Evolutionary conservation across 2,797 vertebrate genomes (phyloP), one percentile per base, ranked within the genome.

Genomic region (Sparus aurata): DNA sequence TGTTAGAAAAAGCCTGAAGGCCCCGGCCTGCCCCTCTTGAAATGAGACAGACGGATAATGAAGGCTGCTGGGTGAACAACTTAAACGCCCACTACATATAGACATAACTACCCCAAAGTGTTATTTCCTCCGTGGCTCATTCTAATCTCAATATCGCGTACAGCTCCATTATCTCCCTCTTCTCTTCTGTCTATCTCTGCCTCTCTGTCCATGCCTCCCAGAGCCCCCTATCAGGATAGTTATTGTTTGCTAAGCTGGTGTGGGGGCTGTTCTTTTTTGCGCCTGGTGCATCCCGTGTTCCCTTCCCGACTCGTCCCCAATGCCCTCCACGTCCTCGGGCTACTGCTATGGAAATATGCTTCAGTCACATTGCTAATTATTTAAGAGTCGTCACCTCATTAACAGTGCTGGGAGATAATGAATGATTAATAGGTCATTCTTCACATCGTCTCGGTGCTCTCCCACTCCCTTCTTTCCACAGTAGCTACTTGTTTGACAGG

Each of bases 391-490:
- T 92, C 94, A 94, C 92, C 94, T 95, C 94, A 95, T 95, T 95
- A 95, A 93, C 92, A 93, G 92, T 73, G 77, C 89, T 90, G 87
- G 82, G 85, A 93, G 92, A 92, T 93, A 94, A 95, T 96, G 93
- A 96, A 95, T 95, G 94, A 96, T 96, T 96, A 94, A 95, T 95
- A 92, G 91, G 87, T 91, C 90, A 92, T 92, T 92, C 91, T 91
- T 89, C 86, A 85, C 81, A 64, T 84, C 77, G 47, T 85, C 86
- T 73, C 81, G 65, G 49, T 81, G 80, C 71, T 84, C 80, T 86
- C 80, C 66, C 38, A 69, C 81, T 90, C 78, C 76, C 65, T 25
- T 75, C 45, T 69, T 85, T 77, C 43, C 52, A 63, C 63, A 57
- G 82, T 25, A 73, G 85, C 55, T 54, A 74, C 88, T 84, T 79